Base-by-base conservation (phyloP, 2,888 invertebrate genomes). In the Chrysodeixis includens region DNA sequence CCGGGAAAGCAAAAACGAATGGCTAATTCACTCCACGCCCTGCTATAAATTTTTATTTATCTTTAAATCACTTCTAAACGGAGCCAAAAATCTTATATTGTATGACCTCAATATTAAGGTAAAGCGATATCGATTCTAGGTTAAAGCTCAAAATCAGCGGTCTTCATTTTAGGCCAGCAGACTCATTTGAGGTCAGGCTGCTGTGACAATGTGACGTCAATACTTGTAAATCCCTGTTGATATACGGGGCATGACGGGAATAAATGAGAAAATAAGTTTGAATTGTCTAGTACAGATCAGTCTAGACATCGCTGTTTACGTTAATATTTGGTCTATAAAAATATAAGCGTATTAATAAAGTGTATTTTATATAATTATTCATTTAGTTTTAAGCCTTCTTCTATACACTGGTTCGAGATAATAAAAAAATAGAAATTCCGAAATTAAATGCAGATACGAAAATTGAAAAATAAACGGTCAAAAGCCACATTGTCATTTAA, bases 171-270 rank as follows among this genome's bases (percentile, higher is more conserved):
- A 8, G 46, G 46, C 9, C 46, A 46, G 18, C 18, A 16, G n/a
- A 44, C 44, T 44, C 16, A 44, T 44, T 18, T 54, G 6, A 18
- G 32, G 54, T 32, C 32, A 20, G 20, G 16, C 54, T 1, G 20
- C 26, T 32, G 55, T 35, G 20, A 35, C 35, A 35, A 55, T 20
- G 20, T 55, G 14, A 20, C 7, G 55, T 20, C 6, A 55, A 55
- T 55, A 55, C 35, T 55, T 35, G 35, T 32, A 20, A 35, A 55
- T 18, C 46, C 46, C 46, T 16, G 46, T 46, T 46, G 46, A 46
- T 46, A 9, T 46, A 46, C 18, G 9, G 18, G 46, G 9, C 18
- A 16, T 16, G 16, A 18, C 16, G 16, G 46, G 18, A 18, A 46
- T 18, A 9, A 46, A 18, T 18, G 18, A 8, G 18, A 18, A 18